Conservation (phyloP, 1,140 invertebrate genomes). For the Bradysia coprophila region DNA sequence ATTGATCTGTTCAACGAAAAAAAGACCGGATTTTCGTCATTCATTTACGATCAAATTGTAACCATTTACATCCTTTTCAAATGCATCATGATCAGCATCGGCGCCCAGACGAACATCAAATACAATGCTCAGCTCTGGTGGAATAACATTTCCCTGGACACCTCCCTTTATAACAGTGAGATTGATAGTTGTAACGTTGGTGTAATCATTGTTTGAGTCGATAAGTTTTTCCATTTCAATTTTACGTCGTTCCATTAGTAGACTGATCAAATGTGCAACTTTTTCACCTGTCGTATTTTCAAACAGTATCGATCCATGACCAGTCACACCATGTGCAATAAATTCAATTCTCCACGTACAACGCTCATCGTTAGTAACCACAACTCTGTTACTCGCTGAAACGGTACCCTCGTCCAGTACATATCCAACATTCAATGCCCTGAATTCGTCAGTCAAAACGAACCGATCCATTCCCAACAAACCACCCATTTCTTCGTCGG, state of each 20-base stretch:
- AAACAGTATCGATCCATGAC: slow-evolving; percentile 61
- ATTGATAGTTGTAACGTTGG: slow-evolving; percentile 79
- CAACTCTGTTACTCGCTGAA: slow-evolving; percentile 39
- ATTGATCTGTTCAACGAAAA: slow-evolving; percentile 21
- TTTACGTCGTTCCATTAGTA: slow-evolving; percentile 50
- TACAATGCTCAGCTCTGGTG: slow-evolving; percentile 48
- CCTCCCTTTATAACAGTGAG: slow-evolving; percentile 73
- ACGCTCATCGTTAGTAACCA: slow-evolving; percentile 57
- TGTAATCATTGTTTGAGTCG: slow-evolving; percentile 43
- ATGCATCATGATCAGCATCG: slow-evolving; percentile 42
- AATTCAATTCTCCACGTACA: slow-evolving; percentile 32
- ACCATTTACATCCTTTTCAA: slow-evolving; percentile 44
- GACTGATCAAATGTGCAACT: not conserved
- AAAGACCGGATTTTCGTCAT: not conserved
- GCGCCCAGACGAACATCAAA: slow-evolving; percentile 72
- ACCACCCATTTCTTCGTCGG: slow-evolving; percentile 38
- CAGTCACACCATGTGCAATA: slow-evolving; percentile 37
- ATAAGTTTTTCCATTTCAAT: slow-evolving; percentile 42
- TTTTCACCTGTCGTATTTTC: no score
- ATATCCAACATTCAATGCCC: slow-evolving; percentile 55
- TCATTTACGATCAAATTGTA: not conserved
- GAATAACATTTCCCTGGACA: slow-evolving; percentile 86
- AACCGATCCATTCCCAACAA: slow-evolving; percentile 46
- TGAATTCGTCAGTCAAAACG: slow-evolving; percentile 43
- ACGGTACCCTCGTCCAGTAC: slow-evolving; percentile 61